phyloP scores from a whole-genome alignment of 2,113 vertebrate species.

The Ctenodactylus gundi region DNA sequence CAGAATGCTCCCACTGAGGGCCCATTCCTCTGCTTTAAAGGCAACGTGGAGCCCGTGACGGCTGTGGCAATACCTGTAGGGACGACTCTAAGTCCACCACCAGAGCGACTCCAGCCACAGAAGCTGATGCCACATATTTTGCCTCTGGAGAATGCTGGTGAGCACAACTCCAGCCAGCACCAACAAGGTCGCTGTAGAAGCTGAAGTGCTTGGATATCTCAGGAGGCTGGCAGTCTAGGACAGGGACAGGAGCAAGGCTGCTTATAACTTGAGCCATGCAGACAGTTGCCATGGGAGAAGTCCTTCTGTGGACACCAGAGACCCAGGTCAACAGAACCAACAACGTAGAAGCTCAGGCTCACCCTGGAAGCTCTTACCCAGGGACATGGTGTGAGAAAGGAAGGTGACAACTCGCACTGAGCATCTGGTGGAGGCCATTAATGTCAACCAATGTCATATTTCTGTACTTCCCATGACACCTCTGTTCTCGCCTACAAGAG shows the following conservation, averaged over 20 bases:
- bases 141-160: not conserved
- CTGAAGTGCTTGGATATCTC: not conserved
- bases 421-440: not conserved
- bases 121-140: not conserved
- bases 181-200: not conserved
- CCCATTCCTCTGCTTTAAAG: not conserved
- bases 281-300: not conserved
- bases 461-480: not conserved
- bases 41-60: not conserved
- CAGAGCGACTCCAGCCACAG: not conserved
- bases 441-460: not conserved
- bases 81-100: not conserved
- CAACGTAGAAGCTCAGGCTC: not conserved
- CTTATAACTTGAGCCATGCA: not conserved
- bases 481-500: not conserved
- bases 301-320: not conserved
- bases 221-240: not conserved
- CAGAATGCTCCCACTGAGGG: not conserved
- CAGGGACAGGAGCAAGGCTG: not conserved
- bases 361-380: not conserved
- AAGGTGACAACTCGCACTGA: not conserved
- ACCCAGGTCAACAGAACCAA: not conserved
- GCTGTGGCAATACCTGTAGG: not conserved
- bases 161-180: not conserved
- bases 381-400: not conserved